These are phyloP conservation scores for Salvator merianae DNA, from an alignment of 2,113 vertebrate genomes.

Conservation along the genomic window DNA sequence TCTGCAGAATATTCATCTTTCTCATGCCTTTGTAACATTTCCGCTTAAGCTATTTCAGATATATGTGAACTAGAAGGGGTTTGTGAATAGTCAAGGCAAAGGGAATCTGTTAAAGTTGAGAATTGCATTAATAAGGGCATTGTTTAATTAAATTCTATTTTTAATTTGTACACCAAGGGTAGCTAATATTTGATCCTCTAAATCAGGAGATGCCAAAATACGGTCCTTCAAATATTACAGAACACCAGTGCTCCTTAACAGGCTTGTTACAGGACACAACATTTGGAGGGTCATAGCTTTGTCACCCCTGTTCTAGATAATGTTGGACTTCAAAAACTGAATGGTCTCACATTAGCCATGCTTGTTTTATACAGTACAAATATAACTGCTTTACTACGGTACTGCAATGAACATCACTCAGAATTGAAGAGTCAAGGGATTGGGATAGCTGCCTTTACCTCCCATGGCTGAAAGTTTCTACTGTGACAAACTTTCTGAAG, in stretches of 20 bases:
- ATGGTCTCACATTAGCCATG: too few species aligned
- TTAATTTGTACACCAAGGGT: too few species aligned
- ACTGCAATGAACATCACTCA: background rate
- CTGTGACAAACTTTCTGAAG: constrained; percentile 87
- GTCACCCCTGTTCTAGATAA: too few species aligned
- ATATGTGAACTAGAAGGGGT: background rate
- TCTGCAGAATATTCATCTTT: background rate
- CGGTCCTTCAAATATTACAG: too few species aligned
- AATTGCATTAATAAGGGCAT: too few species aligned
- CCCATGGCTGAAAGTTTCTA: constrained; percentile 83
- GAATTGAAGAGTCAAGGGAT: background rate
- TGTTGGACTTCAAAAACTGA: too few species aligned
- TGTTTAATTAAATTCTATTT: too few species aligned
- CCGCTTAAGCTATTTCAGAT: background rate
- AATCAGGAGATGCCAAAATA: too few species aligned
- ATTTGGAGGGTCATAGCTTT: too few species aligned
- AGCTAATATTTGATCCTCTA: too few species aligned
- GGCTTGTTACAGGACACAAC: too few species aligned
- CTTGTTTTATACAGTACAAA: background rate
- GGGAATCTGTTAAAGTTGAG: background rate
- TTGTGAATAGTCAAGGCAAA: background rate
- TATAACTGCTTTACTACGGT: background rate
- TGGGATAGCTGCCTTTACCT: constrained; percentile 72
- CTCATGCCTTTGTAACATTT: background rate
- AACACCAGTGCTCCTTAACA: too few species aligned